Conservation (phyloP, 2,888 invertebrate genomes). For the Pammene fasciana region DNA sequence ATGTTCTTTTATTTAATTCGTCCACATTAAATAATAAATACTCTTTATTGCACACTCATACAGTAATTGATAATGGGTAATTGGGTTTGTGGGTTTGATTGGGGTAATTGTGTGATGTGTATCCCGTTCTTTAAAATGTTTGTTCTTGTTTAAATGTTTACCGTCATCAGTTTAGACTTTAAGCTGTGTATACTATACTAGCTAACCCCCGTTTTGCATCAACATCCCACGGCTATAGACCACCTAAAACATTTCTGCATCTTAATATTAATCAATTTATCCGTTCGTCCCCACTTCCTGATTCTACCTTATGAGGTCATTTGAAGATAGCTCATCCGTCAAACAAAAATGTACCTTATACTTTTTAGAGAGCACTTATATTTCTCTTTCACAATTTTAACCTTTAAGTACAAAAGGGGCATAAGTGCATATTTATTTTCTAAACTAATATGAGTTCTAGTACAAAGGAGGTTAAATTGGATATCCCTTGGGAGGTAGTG, state of each 20-base stretch:
- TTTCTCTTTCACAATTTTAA: constrained; percentile 28
- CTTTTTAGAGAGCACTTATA: constrained; percentile 33
- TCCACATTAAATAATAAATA: too few species aligned
- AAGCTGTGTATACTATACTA: not conserved
- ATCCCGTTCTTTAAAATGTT: too few species aligned
- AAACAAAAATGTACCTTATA: constrained; percentile 43
- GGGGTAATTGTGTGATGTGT: too few species aligned
- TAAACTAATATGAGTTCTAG: constrained; percentile 42
- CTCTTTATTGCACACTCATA: too few species aligned
- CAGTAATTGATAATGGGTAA: too few species aligned
- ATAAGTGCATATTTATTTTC: constrained; percentile 31
- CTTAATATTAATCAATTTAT: constrained; percentile 59
- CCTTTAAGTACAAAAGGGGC: constrained; percentile 38
- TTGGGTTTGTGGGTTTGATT: too few species aligned
- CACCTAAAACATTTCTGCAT: constrained; percentile 40
- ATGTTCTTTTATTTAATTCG: too few species aligned
- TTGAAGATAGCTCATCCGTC: constrained; percentile 20
- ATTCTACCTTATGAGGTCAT: constrained; percentile 52
- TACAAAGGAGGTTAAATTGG: not conserved
- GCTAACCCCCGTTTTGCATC: not conserved
- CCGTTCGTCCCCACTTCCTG: constrained; percentile 62
- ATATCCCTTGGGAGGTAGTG: constrained; percentile 25
- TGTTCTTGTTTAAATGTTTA: too few species aligned
- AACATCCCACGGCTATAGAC: constrained; percentile 9
- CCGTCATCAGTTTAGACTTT: too few species aligned